Base-by-base conservation (phyloP, 2,113 vertebrate species). In the Galbula dea region DNA sequence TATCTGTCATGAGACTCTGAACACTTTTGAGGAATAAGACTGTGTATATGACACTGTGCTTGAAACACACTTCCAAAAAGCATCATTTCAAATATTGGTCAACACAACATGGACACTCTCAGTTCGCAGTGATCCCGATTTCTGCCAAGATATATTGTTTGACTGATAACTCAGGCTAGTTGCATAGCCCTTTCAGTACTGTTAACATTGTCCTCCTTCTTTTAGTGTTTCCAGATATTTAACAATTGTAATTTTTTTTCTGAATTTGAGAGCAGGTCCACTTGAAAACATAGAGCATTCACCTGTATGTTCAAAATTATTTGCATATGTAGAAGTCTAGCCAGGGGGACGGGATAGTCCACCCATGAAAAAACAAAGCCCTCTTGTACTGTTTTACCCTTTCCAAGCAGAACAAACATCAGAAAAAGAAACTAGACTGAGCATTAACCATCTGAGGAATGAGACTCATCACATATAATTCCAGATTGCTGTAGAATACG, bases 341-440 rank as follows among this genome's bases (percentile, higher is more conserved):
- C 19, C 17, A 63, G 27, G 23, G 15, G 11, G 80, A 69, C 13
- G 36, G 15, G 15, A 48, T 11, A 78, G 17, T n/a, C 48, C 4
- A n/a, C 15, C 5, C 2, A 0, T n/a, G 6, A 77, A 83, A 76
- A 77, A 39, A 12, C 21, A 48, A 23, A 27, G 3, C 4, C 18
- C 18, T 77, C 51, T 68, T 54, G 23, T 3, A n/a, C 12, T 58
- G 10, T 15, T 63, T 75, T 80, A 18, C 10, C 37, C 12, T 75
- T 54, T 6, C 19, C 20, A 72, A 69, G 4, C 10, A 82, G 19
- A 90, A 68, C 7, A 85, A 78, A 78, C 17, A 43, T 3, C 22
- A 72, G 10, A 86, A 29, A 72, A 92, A 88, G 30, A 92, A 74
- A 67, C 32, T 65, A 55, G 48, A 17, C 30, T 48, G 13, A 77